These are phyloP conservation scores for Epistrophe eligans DNA, from an alignment of 2,888 invertebrate species.

Conservation along the genomic window DNA sequence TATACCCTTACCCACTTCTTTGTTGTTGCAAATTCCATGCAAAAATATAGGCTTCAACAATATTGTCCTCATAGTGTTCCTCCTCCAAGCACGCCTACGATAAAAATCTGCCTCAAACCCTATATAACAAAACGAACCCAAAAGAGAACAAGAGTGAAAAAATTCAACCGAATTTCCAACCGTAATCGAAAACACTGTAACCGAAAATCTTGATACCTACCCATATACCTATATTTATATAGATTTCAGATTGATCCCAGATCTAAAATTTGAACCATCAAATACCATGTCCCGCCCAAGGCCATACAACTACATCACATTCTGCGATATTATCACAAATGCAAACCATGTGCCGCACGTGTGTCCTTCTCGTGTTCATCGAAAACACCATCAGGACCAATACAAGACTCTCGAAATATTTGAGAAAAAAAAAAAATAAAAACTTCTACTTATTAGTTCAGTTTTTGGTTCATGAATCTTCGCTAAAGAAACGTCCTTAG, in stretches of 20 bases:
- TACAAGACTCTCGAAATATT: background rate
- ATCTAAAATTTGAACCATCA: slow-evolving; percentile 24
- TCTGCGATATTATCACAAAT: slow-evolving; percentile 48
- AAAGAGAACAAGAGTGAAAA: slow-evolving; percentile 15
- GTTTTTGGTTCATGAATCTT: slow-evolving; percentile 13
- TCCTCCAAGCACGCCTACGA: slow-evolving; percentile 27
- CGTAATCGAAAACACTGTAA: slow-evolving; percentile 24
- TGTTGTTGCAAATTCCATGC: background rate
- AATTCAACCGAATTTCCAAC: slow-evolving; percentile 14
- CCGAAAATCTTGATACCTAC: slow-evolving; percentile 23
- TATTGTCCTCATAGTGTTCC: slow-evolving; percentile 18
- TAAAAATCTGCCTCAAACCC: slow-evolving; percentile 22
- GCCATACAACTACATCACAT: slow-evolving; percentile 63
- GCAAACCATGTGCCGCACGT: slow-evolving; percentile 29
- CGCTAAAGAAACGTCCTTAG: slow-evolving; percentile 1
- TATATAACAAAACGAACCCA: background rate
- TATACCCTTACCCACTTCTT: background rate
- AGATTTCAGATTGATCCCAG: background rate
- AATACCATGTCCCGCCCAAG: slow-evolving; percentile 54
- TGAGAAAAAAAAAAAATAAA: slow-evolving; percentile 20
- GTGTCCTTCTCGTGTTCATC: slow-evolving; percentile 31
- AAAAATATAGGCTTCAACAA: slow-evolving; percentile 9
- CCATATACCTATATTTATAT: background rate
- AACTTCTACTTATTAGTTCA: slow-evolving; percentile 15
- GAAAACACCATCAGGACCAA: slow-evolving; percentile 10